A percentile compares a stretch with the other conserved stretches of the same genome.
These are phyloP conservation scores for Atractosteus spatula DNA, from an alignment of 2,113 vertebrate genomes.

Conservation along the genomic window DNA sequence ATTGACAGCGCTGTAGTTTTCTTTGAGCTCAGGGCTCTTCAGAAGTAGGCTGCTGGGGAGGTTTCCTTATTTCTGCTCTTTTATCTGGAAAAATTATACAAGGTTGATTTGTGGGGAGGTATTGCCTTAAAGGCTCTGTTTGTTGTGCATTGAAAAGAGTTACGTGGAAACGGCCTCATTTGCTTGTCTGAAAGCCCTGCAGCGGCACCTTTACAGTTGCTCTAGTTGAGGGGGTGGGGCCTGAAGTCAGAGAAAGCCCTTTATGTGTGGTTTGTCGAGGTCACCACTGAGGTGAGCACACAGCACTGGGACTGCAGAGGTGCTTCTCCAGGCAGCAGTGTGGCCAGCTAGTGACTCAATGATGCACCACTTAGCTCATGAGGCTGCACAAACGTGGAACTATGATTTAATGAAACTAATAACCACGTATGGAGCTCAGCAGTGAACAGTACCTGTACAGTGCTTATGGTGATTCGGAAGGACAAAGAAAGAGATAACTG, in stretches of 20 bases:
- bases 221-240: not conserved
- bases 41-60: slow-evolving; percentile 47
- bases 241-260: not conserved
- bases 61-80: slow-evolving; percentile 30
- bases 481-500: too few relatives aligned
- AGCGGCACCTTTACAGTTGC: slow-evolving; percentile 24
- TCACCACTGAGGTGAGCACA: not conserved
- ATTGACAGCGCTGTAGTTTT: slow-evolving; percentile 44
- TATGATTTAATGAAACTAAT: too few relatives aligned
- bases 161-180: slow-evolving; percentile 32
- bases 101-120: slow-evolving; percentile 2
- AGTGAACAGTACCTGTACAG: too few relatives aligned
- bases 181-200: slow-evolving; percentile 33
- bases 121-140: slow-evolving; percentile 13
- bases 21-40: slow-evolving; percentile 38
- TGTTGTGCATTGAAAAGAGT: slow-evolving; percentile 13
- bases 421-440: too few relatives aligned
- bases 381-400: not conserved
- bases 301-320: not conserved
- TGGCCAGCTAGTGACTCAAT: slow-evolving; percentile 65
- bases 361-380: not conserved
- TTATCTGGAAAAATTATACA: slow-evolving; percentile 16
- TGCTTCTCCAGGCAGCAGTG: slow-evolving; percentile 42
- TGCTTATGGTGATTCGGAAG: too few relatives aligned
- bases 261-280: not conserved